Base-by-base conservation (phyloP, 2,888 invertebrate species). In the Cerceris ruficornis region DNA sequence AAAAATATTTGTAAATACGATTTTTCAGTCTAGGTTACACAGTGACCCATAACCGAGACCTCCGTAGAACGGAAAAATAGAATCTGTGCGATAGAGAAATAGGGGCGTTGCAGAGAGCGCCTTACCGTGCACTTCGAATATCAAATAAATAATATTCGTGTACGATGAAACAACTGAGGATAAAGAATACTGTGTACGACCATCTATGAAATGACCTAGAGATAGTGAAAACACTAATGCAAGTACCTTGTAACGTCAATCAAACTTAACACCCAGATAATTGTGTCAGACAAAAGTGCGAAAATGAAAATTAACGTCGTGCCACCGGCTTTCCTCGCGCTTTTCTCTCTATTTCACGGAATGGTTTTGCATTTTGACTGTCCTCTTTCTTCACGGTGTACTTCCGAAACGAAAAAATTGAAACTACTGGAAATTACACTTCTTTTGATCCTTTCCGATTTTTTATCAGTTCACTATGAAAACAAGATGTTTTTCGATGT, bases 221-320 rank as follows among this genome's bases (percentile, higher is more conserved):
- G 28, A 59, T 8, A 54, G 9, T 41, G 57, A 17, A 60, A 59
- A 71, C 72, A n/a, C 55, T 72, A 72, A 72, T 67, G 67, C 55
- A 49, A 46, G 60, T 67, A 49, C 46, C 55, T 55, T 72, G 72
- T 57, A 61, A 49, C 28, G 72, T 61, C 72, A 61, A 55, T 67
- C 67, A 67, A 54, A 43, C 7, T 0, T 17, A 55, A 55, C 15
- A 17, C 7, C n/a, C 43, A n/a, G n/a, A 11, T 14, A 17, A 55
- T 60, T 54, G 8, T 50, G 43, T 15, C 39, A 39, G 9, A 5
- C 15, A 13, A 2, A 7, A 15, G 8, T 60, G 14, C n/a, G 61
- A 15, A 42, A 61, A 55, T 60, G n/a, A 41, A 55, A 60, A 17
- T 0, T 11, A 50, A 50, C 50, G 50, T 50, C n/a, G 50, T n/a